phyloP scores from a whole-genome alignment of 2,113 vertebrate genomes.

The Syngnathus typhle region DNA sequence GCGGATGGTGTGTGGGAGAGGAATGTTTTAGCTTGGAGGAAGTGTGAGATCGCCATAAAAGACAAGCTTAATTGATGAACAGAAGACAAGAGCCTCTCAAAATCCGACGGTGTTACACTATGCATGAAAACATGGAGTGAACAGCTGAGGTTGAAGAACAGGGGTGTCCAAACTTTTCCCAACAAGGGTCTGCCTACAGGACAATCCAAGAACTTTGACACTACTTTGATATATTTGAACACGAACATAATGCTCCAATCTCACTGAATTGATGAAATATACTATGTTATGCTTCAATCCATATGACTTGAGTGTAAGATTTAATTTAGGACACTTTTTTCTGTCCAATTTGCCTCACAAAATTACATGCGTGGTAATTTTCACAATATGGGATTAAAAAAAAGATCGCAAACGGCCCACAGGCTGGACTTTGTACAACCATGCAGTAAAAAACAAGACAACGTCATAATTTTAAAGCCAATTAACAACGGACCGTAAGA shows the following conservation, averaged over 20 bases:
- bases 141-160: background rate
- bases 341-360: background rate
- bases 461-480: constrained; percentile 45
- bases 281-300: no score
- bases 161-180: background rate
- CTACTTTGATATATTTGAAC: constrained; percentile 6
- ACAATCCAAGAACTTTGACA: constrained; percentile 18
- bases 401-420: background rate
- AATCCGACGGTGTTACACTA: constrained; percentile 1
- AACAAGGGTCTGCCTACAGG: background rate
- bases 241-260: constrained; percentile 32
- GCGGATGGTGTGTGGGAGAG: constrained; percentile 70
- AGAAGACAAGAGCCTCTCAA: constrained; percentile 13
- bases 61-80: constrained; percentile 68
- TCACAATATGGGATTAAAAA: background rate
- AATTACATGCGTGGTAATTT: background rate
- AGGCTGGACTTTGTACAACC: background rate
- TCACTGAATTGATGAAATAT: no score
- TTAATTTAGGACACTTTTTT: background rate
- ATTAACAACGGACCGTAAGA: constrained; percentile 9
- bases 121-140: background rate
- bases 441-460: constrained; percentile 38
- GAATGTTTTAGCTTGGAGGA: constrained; percentile 65
- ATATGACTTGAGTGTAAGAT: background rate
- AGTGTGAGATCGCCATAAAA: constrained; percentile 64